Evolutionary conservation across 2,888 invertebrate genomes (phyloP).

Genomic region (Monopis laevigella): DNA sequence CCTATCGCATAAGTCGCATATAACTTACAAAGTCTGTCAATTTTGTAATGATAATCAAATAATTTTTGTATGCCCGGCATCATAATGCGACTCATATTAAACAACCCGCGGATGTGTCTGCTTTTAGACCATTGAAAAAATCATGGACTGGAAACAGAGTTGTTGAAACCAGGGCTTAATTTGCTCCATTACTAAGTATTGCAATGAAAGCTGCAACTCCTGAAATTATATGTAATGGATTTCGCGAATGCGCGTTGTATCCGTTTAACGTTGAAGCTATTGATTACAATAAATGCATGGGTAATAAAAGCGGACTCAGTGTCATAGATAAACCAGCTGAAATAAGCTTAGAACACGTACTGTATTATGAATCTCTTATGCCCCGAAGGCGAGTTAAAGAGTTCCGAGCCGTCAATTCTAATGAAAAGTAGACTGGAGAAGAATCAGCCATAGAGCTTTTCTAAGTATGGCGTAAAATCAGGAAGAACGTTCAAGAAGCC

Average conservation of each 20-base stretch:
- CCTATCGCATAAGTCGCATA: too few relatives aligned
- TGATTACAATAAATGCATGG: slow-evolving; percentile 3
- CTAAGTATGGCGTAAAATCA: slow-evolving; percentile 9
- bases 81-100: neutral
- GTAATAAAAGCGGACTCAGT: neutral
- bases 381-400: slow-evolving; percentile 8
- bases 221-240: slow-evolving; percentile 14
- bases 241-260: slow-evolving; percentile 12
- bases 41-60: too few relatives aligned
- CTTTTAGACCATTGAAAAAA: slow-evolving; percentile 6
- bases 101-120: slow-evolving; percentile 5
- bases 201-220: slow-evolving; percentile 12
- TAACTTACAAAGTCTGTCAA: too few relatives aligned
- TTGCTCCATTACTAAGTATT: slow-evolving; percentile 14
- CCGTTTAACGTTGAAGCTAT: slow-evolving; percentile 4
- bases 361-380: slow-evolving; percentile 13
- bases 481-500: too few relatives aligned
- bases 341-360: slow-evolving; percentile 6
- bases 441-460: slow-evolving; percentile 1
- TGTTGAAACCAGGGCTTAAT: too few relatives aligned
- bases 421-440: slow-evolving; percentile 9
- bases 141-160: too few relatives aligned
- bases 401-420: slow-evolving; percentile 8
- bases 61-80: too few relatives aligned
- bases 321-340: neutral